A percentile compares a stretch with the other conserved stretches of the same genome.
Evolutionary conservation across 2,113 vertebrate species (phyloP).

Genomic region (Tragelaphus scriptus): DNA sequence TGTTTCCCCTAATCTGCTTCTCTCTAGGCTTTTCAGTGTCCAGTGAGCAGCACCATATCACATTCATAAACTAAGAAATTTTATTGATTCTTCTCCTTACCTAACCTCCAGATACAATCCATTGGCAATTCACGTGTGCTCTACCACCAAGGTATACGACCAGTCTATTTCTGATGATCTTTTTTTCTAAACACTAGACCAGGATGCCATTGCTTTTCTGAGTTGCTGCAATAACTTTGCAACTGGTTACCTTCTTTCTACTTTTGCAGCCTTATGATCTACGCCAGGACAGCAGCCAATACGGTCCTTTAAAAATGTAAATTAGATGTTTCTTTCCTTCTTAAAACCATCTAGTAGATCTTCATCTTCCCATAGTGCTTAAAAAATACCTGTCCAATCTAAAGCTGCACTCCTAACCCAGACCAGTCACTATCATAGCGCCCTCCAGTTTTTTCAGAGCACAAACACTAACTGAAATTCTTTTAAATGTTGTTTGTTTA

Average conservation of each 20-base stretch:
- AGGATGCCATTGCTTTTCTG: neutral
- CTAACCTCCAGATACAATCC: neutral
- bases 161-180: neutral
- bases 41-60: neutral
- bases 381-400: neutral
- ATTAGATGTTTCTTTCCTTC: neutral
- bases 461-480: neutral
- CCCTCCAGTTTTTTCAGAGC: neutral
- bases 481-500: conserved; percentile 11
- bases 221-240: neutral
- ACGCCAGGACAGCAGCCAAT: neutral
- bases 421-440: neutral
- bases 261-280: neutral
- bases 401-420: neutral
- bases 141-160: neutral
- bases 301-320: neutral
- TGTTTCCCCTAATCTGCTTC: neutral
- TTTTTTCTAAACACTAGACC: neutral
- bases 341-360: neutral
- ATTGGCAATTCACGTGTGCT: neutral
- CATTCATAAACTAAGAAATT: neutral
- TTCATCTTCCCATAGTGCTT: neutral
- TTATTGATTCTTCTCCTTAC: neutral
- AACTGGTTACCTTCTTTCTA: neutral
- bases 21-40: neutral